Evolutionary conservation across 2,888 invertebrate genomes (phyloP), one percentile per base, ranked within the genome.

Genomic region (Eurois occulta): DNA sequence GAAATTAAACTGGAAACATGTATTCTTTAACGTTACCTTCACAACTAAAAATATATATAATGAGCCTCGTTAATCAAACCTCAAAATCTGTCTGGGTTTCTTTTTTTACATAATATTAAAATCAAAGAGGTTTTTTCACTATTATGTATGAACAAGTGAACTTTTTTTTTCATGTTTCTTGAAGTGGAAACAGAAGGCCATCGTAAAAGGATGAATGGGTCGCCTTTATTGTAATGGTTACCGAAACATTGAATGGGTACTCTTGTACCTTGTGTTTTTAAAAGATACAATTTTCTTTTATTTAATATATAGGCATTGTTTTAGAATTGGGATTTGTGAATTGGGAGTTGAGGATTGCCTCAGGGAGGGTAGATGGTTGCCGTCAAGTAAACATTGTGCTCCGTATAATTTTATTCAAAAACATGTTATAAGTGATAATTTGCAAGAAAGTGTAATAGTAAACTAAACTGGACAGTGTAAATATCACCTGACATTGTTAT

Each of bases 151-250:
- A 69, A 64, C 38, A 67, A 81, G 28, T 68, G 41, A 75, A 75
- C 28, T 84, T 79, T 77, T 74, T 77, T 86, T 85, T 85, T 75
- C 74, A 41, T 78, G 80, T 77, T 71, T 38, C 55, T 68, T 71
- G 72, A 76, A 71, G 86, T 86, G 88, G 55, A 84, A 86, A 83
- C 70, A 71, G 48, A 77, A 75, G 77, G 80, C 73, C 76, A 35
- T 68, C 66, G 68, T 78, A 77, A 84, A 80, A 46, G 78, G 60
- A 69, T 77, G 70, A 81, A 84, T 80, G 73, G 76, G 71, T 74
- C n/a, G 67, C 38, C 48, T 75, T 79, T 85, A 86, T 86, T 86
- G 77, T 85, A 77, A 79, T 75, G 69, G 64, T 79, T 75, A 78
- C 70, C 65, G 71, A 84, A 85, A 84, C 84, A 74, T 67, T 77